phyloP scores from a whole-genome alignment of 2,113 vertebrate species.

The Gymnorhina tibicen region DNA sequence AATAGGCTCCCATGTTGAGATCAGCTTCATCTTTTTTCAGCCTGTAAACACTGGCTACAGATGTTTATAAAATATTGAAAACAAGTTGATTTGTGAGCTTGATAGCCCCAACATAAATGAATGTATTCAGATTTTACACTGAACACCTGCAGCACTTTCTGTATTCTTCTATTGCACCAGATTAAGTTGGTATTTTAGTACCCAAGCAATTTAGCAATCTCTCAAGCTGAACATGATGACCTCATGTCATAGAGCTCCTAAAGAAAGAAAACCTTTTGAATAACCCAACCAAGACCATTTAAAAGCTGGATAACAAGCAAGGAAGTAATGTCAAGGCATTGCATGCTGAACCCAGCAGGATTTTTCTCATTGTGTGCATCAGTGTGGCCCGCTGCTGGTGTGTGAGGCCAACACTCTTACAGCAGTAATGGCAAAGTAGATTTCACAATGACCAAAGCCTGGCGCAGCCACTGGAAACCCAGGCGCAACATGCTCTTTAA shows the following conservation, averaged over 20 bases:
- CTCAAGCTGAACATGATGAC: background rate
- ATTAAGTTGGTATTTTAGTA: background rate
- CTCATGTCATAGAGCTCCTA: background rate
- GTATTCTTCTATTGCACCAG: background rate
- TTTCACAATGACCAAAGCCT: constrained; percentile 26
- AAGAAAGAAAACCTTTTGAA: background rate
- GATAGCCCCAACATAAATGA: background rate
- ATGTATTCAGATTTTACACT: background rate
- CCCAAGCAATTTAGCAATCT: background rate
- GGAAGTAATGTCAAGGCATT: background rate
- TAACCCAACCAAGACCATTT: background rate
- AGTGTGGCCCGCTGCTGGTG: background rate
- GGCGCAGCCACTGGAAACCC: constrained; percentile 11
- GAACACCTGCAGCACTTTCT: background rate
- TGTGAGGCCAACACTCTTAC: background rate
- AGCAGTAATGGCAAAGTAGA: background rate
- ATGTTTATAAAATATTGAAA: background rate
- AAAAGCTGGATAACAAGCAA: constrained; percentile 29
- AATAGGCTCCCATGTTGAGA: background rate
- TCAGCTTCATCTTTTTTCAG: background rate
- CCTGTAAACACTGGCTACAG: background rate
- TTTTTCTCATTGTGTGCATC: background rate
- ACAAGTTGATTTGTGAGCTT: background rate
- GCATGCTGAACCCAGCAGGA: background rate
- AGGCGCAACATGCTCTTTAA: background rate